Conservation (phyloP, 2,113 vertebrate species). For the Trichechus manatus region DNA sequence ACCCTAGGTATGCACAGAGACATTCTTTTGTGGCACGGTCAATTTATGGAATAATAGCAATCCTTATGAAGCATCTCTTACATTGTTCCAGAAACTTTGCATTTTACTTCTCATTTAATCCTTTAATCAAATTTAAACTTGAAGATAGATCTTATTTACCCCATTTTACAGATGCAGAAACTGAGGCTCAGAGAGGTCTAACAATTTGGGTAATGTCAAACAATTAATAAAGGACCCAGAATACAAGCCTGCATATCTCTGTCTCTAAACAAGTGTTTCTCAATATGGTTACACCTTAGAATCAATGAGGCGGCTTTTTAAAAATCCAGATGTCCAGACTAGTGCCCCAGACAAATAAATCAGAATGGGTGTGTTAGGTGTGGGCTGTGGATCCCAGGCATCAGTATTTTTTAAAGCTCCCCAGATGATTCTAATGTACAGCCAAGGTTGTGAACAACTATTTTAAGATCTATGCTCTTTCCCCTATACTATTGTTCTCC, state of each 20-base stretch:
- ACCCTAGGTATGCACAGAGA: neutral
- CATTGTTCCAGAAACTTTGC: neutral
- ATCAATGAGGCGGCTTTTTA: neutral
- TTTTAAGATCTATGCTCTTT: neutral
- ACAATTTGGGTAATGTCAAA: neutral
- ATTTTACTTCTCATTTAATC: neutral
- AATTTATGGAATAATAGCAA: neutral
- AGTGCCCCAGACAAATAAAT: neutral
- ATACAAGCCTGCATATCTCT: neutral
- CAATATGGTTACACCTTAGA: neutral
- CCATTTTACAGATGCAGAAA: too few species aligned
- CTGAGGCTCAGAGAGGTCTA: too few species aligned
- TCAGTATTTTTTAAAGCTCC: too few species aligned
- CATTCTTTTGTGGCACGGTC: neutral
- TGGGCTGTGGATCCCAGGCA: neutral
- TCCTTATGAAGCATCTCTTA: neutral
- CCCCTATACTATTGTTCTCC: neutral
- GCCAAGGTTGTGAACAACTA: neutral
- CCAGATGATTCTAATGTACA: neutral
- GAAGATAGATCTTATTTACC: neutral
- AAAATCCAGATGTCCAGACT: conserved; percentile 4
- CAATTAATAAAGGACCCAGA: neutral
- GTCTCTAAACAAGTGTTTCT: neutral
- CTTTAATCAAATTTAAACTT: neutral
- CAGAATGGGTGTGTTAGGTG: neutral